Conservation (phyloP, 2,797 vertebrate genomes). For the Microhierax caerulescens region DNA sequence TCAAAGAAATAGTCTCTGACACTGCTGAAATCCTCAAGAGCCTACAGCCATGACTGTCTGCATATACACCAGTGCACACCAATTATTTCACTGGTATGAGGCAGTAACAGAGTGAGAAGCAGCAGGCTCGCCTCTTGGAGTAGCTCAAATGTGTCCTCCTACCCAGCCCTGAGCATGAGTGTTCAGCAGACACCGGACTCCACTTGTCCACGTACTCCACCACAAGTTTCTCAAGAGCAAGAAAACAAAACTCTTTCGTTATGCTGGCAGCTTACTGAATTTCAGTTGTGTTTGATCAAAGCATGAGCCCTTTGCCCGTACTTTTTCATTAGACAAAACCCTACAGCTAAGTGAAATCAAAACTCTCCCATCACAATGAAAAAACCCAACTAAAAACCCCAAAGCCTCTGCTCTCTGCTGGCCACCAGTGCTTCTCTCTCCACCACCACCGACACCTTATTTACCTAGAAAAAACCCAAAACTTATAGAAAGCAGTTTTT, state of each 20-base stretch:
- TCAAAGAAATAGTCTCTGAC: not conserved
- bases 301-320: not conserved
- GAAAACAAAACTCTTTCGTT: not conserved
- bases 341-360: not conserved
- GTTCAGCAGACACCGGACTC: not conserved
- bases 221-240: not conserved
- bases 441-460: not conserved
- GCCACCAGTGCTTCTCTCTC: not conserved
- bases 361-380: not conserved
- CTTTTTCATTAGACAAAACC: not conserved
- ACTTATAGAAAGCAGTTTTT: not conserved
- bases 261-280: not conserved
- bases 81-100: not conserved
- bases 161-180: not conserved
- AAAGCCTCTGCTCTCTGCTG: not conserved
- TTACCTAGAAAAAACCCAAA: not conserved
- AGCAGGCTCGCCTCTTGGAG: not conserved
- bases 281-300: not conserved
- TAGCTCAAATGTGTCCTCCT: not conserved
- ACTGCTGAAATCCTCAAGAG: not conserved
- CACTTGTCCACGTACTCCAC: not conserved
- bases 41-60: accelerated
- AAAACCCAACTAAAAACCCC: not conserved
- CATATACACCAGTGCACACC: not conserved
- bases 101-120: not conserved